A percentile compares a stretch with the other conserved stretches of the same genome.
Conservation (phyloP, 2,888 invertebrate species). For the Dichetophora obliterata region DNA sequence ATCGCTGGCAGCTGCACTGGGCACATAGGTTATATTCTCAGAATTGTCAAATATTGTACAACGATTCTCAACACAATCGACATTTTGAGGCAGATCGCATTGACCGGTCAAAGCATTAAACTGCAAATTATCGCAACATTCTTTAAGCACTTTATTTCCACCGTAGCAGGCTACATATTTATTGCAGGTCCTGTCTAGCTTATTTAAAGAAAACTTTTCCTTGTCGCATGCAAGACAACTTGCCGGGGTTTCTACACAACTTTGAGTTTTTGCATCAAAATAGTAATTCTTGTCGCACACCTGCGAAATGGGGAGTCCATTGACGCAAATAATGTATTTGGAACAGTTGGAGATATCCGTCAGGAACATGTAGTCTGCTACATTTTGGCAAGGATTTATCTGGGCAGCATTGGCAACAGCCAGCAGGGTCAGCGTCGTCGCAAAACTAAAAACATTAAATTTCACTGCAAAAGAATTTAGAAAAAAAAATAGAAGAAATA, state of each 20-base stretch:
- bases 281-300: constrained; percentile 41
- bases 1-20: constrained; percentile 46
- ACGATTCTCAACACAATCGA: constrained; percentile 52
- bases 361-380: constrained; percentile 49
- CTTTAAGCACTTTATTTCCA: constrained; percentile 42
- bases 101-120: constrained; percentile 49
- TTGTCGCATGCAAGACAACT: constrained; percentile 43
- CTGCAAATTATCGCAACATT: constrained; percentile 52
- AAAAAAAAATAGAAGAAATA: neutral
- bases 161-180: constrained; percentile 52
- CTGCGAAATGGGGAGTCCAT: constrained; percentile 38
- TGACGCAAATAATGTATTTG: constrained; percentile 47
- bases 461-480: constrained; percentile 34
- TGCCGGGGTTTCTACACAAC: constrained; percentile 30
- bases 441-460: constrained; percentile 11
- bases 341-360: constrained; percentile 49
- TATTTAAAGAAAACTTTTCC: constrained; percentile 21
- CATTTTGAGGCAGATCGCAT: constrained; percentile 52
- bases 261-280: constrained; percentile 48
- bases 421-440: constrained; percentile 4
- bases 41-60: constrained; percentile 48
- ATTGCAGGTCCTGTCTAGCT: constrained; percentile 51
- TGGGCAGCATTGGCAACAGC: constrained; percentile 8
- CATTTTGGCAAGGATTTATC: constrained; percentile 51
- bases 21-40: constrained; percentile 42